These are phyloP conservation scores for Lochmaea capreae DNA, from an alignment of 2,888 invertebrate genomes.

Conservation along the genomic window DNA sequence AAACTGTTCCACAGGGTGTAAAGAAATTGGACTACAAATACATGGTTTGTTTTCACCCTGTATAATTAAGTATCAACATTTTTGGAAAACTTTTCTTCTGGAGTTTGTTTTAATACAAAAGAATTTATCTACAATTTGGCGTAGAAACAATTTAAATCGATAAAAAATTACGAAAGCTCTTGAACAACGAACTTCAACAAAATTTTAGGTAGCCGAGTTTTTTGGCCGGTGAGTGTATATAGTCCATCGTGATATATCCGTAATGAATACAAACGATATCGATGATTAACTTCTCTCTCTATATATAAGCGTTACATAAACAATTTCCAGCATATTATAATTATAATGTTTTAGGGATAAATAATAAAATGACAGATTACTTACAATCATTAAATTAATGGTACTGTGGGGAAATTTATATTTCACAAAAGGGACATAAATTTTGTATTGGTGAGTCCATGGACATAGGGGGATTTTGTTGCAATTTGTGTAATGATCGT, in stretches of 20 bases:
- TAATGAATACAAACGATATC: slow-evolving; percentile 28
- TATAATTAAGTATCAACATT: too few relatives aligned
- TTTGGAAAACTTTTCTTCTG: too few relatives aligned
- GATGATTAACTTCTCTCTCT: slow-evolving; percentile 19
- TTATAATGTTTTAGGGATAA: slow-evolving; percentile 28
- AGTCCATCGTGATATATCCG: slow-evolving; percentile 15
- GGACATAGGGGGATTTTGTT: not conserved
- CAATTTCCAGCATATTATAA: slow-evolving; percentile 17
- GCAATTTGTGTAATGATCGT: slow-evolving; percentile 11
- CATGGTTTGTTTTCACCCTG: too few relatives aligned
- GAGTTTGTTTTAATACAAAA: too few relatives aligned
- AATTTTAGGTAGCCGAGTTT: too few relatives aligned
- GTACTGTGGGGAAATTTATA: slow-evolving; percentile 13
- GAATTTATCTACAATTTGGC: too few relatives aligned
- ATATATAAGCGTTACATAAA: slow-evolving; percentile 19
- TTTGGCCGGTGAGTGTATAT: too few relatives aligned
- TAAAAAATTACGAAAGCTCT: too few relatives aligned
- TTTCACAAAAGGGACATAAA: slow-evolving; percentile 15
- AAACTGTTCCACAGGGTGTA: too few relatives aligned
- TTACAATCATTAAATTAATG: slow-evolving; percentile 25
- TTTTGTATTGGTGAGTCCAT: slow-evolving; percentile 11
- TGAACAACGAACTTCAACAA: too few relatives aligned
- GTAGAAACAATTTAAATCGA: too few relatives aligned
- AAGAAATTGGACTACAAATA: too few relatives aligned
- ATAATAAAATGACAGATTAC: slow-evolving; percentile 29